A percentile compares a stretch with the other conserved stretches of the same genome.
Conservation (phyloP, 2,113 vertebrate species). For the human region GRCh38 chr14:96795001-96795500, state of each 20-base stretch:
- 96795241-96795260: background rate
- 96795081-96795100: background rate
- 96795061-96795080: background rate
- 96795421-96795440: slow-evolving; percentile 1
- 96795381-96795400: slow-evolving; percentile 17
- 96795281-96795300: background rate
- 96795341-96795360: background rate
- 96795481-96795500: background rate
- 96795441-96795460: background rate
- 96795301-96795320: background rate
- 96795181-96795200: background rate
- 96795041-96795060: background rate
- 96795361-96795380: slow-evolving; percentile 16
- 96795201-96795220: background rate
- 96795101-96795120: background rate
- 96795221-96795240: background rate
- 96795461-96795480: background rate
- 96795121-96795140: background rate
- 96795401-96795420: background rate
- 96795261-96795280: background rate
- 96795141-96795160: background rate
- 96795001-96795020: slow-evolving; percentile 19
- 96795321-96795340: background rate
- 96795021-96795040: background rate
- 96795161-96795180: slow-evolving; percentile 26